Evolutionary conservation across 2,113 vertebrate genomes (phyloP).

Genomic region (Prochilodus magdalenae): DNA sequence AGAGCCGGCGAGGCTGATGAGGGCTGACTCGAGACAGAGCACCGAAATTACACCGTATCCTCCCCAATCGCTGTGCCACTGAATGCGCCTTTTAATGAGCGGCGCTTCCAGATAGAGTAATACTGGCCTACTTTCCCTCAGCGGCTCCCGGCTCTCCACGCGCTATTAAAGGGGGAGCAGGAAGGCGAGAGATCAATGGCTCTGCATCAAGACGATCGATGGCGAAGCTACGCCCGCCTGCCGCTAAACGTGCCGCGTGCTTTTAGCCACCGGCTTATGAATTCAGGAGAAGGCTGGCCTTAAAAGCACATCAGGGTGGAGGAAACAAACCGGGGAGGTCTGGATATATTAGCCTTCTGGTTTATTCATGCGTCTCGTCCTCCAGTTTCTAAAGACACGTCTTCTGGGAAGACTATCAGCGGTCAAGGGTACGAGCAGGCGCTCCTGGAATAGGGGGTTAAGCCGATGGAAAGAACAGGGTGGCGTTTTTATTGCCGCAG

Average conservation of each 20-base stretch:
- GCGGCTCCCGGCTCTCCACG: background rate
- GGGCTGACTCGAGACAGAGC: background rate
- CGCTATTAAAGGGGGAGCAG: background rate
- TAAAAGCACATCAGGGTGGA: background rate
- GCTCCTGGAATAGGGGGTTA: no score
- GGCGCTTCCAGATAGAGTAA: conserved; percentile 13
- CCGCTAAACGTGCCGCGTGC: background rate
- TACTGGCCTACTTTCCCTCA: conserved; percentile 15
- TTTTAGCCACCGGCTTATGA: background rate
- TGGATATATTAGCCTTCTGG: background rate
- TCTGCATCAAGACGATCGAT: conserved; percentile 4
- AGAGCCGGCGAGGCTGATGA: background rate
- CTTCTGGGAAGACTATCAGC: no score
- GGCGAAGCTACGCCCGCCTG: background rate
- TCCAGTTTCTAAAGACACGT: no score
- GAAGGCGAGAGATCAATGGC: background rate
- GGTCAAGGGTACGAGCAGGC: no score
- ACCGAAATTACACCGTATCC: background rate
- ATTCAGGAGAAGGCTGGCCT: background rate
- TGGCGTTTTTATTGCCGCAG: no score
- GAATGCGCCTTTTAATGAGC: background rate
- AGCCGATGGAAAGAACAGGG: no score
- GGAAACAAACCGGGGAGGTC: no score
- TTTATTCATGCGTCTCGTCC: no score
- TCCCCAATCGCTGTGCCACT: background rate